Percentiles rank a stretch among this genome's conserved stretches.
Evolutionary conservation across 2,888 invertebrate species (phyloP).

Genomic region (Hydrotaea diabolus): DNA sequence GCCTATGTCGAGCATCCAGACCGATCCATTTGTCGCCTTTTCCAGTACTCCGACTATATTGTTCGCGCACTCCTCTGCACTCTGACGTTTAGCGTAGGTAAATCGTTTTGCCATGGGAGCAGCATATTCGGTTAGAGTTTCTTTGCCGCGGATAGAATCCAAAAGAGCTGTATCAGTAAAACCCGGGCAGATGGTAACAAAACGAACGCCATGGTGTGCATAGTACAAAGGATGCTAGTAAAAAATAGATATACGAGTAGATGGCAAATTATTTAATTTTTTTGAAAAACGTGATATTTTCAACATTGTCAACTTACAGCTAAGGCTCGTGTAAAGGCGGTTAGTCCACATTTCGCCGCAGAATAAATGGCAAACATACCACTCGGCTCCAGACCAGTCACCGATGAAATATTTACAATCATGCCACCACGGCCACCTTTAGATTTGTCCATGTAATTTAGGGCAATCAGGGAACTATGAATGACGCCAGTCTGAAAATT

Average conservation of each 20-base stretch:
- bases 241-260: not conserved
- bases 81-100: constrained; percentile 43
- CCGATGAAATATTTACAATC: constrained; percentile 76
- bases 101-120: constrained; percentile 58
- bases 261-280: no score
- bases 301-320: constrained; percentile 48
- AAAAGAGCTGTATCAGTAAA: constrained; percentile 63
- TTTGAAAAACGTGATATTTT: not conserved
- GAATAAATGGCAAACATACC: constrained; percentile 73
- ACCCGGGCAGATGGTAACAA: constrained; percentile 64
- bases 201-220: constrained; percentile 57
- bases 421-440: constrained; percentile 76
- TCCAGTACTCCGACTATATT: constrained; percentile 76
- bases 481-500: constrained; percentile 77
- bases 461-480: constrained; percentile 76
- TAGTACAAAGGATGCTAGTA: constrained; percentile 59
- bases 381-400: constrained; percentile 71
- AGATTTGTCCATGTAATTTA: constrained; percentile 76
- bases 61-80: constrained; percentile 71
- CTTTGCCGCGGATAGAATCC: constrained; percentile 46
- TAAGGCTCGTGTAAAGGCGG: constrained; percentile 64
- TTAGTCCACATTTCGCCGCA: constrained; percentile 75
- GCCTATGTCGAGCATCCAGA: constrained; percentile 77
- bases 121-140: constrained; percentile 62
- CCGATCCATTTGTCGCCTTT: constrained; percentile 75